Percentiles rank a stretch among this genome's conserved stretches.
Evolutionary conservation across 2,113 vertebrate genomes (phyloP).

Genomic region (Megalops atlanticus): DNA sequence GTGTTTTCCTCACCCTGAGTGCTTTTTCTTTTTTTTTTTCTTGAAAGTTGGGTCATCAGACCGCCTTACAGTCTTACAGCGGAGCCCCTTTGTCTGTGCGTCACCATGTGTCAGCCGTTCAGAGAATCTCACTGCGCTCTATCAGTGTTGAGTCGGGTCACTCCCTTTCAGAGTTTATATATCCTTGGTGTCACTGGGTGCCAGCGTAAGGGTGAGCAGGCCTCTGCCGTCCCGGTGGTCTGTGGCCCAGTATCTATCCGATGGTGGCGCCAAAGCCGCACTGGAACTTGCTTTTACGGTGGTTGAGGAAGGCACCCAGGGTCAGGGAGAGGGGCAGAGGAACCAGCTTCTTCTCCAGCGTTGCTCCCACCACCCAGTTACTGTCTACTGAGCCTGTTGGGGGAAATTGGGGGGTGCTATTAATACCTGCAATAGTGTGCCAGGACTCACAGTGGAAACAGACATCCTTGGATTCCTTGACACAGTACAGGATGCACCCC

Average conservation of each 20-base stretch:
- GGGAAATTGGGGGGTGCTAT: no score
- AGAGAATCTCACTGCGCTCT: conserved; percentile 18
- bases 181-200: conserved; percentile 60
- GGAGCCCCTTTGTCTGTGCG: conserved; percentile 3
- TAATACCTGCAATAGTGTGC: no score
- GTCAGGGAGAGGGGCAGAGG: conserved; percentile 84
- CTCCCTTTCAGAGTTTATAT: conserved; percentile 62
- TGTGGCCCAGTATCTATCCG: conserved; percentile 66
- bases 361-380: conserved; percentile 87
- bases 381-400: conserved; percentile 81
- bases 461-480: no score
- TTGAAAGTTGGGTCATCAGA: background rate
- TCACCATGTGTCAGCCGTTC: background rate
- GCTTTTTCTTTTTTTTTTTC: background rate
- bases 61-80: background rate
- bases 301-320: conserved; percentile 87
- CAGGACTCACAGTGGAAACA: no score
- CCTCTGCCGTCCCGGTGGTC: conserved; percentile 34
- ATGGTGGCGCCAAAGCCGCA: conserved; percentile 88
- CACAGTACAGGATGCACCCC: no score
- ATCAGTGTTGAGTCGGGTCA: conserved; percentile 57
- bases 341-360: conserved; percentile 86
- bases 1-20: background rate
- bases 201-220: conserved; percentile 44
- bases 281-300: conserved; percentile 90